Conservation (phyloP, 2,888 invertebrate genomes). For the Yponomeuta malinellus region DNA sequence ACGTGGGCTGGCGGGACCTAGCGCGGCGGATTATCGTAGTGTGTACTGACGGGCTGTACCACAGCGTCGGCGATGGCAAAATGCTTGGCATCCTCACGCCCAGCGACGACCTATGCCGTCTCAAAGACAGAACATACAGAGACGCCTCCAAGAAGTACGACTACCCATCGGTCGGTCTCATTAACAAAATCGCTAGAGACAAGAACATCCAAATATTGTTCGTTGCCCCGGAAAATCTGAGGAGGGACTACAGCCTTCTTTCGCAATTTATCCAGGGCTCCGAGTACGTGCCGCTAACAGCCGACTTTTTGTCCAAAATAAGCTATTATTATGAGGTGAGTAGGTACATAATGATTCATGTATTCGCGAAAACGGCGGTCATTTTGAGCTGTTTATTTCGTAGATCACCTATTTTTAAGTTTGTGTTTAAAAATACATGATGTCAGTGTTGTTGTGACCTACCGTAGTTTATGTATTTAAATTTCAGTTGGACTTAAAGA, state of each 20-base stretch:
- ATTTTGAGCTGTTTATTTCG: too few species aligned
- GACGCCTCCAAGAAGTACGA: conserved; percentile 72
- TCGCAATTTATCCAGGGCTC: conserved; percentile 80
- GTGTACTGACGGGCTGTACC: conserved; percentile 87
- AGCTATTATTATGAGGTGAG: background rate
- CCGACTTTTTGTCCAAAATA: background rate
- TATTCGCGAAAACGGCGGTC: too few species aligned
- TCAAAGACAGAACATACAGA: conserved; percentile 72
- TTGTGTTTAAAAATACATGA: too few species aligned
- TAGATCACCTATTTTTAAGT: too few species aligned
- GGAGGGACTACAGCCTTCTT: conserved; percentile 67
- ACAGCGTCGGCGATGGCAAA: conserved; percentile 88
- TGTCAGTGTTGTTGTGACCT: too few species aligned
- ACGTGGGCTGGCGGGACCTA: conserved; percentile 84
- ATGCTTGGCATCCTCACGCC: conserved; percentile 80
- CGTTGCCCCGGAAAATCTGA: conserved; percentile 73
- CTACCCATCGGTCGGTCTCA: conserved; percentile 87
- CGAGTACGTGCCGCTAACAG: conserved; percentile 64
- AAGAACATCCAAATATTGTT: conserved; percentile 87
- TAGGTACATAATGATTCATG: background rate
- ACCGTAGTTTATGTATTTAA: too few species aligned
- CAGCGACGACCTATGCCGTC: conserved; percentile 81
- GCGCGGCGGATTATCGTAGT: conserved; percentile 84
- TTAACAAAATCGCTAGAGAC: conserved; percentile 77
- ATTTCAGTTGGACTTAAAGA: too few species aligned